These are phyloP conservation scores for Acrocephalus scirpaceus DNA, from an alignment of 2,797 vertebrate genomes.

Conservation along the genomic window DNA sequence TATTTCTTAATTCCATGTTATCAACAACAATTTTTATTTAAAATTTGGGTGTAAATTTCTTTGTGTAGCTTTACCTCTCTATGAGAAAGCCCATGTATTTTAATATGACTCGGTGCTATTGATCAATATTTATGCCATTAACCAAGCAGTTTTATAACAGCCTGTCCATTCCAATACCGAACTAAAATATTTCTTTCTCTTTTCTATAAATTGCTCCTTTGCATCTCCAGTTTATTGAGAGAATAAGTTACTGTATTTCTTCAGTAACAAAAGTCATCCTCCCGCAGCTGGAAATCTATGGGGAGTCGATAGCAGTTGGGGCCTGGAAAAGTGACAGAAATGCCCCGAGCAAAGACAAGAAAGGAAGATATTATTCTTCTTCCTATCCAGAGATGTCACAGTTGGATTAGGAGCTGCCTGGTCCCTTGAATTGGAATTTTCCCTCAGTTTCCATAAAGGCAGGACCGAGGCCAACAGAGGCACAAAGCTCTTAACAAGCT, in stretches of 20 bases:
- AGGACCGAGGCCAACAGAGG: not conserved
- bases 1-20: not conserved
- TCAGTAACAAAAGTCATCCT: not conserved
- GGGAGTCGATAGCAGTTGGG: not conserved
- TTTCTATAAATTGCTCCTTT: not conserved
- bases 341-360: not conserved
- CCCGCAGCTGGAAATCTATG: not conserved
- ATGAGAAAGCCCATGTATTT: not conserved
- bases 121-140: conserved; percentile 28
- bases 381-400: not conserved
- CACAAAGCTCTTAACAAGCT: conserved; percentile 26
- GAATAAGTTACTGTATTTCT: not conserved
- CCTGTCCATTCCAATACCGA: not conserved
- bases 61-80: not conserved
- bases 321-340: not conserved
- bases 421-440: not conserved
- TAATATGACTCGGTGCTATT: not conserved
- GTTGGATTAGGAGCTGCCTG: not conserved
- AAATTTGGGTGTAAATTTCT: not conserved
- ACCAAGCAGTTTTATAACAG: not conserved
- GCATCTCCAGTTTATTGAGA: not conserved
- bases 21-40: not conserved
- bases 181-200: not conserved
- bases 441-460: not conserved
- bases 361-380: not conserved